phyloP scores from a whole-genome alignment of 2,888 invertebrate species.

The Metallyticus violacea region DNA sequence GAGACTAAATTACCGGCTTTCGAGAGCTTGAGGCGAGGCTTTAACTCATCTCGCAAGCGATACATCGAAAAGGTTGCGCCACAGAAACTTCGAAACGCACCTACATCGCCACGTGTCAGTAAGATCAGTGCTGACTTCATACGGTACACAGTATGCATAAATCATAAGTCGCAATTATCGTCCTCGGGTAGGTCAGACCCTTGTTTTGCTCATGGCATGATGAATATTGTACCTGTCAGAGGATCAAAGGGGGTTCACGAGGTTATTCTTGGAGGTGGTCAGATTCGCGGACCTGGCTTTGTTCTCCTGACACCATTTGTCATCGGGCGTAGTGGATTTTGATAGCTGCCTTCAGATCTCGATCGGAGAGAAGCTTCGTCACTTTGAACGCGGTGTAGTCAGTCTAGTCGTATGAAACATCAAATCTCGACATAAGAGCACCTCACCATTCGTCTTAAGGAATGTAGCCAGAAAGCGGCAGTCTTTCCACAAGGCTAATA shows the following conservation, averaged over 20 bases:
- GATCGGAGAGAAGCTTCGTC: neutral
- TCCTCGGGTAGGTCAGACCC: neutral
- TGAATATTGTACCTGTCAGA: neutral
- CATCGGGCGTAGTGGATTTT: neutral
- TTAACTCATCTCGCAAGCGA: neutral
- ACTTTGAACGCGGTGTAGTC: too few relatives aligned
- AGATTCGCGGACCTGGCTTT: neutral
- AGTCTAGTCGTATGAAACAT: too few relatives aligned
- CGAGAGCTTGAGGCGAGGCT: neutral
- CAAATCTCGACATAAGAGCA: too few relatives aligned
- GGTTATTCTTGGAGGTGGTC: neutral
- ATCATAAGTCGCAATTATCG: neutral
- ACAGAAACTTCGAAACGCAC: neutral
- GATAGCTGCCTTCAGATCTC: neutral
- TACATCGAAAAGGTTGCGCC: neutral
- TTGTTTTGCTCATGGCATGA: neutral
- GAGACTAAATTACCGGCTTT: neutral
- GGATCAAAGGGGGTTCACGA: neutral
- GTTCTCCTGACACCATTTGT: neutral
- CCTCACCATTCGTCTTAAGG: too few relatives aligned
- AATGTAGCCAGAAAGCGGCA: too few relatives aligned
- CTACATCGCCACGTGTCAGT: neutral
- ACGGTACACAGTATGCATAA: neutral
- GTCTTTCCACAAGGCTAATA: too few relatives aligned
- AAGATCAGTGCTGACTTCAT: neutral